Percentiles rank a stretch among this genome's conserved stretches.
Conservation (phyloP, 2,113 vertebrate species). For the Phalacrocorax pelagicus region DNA sequence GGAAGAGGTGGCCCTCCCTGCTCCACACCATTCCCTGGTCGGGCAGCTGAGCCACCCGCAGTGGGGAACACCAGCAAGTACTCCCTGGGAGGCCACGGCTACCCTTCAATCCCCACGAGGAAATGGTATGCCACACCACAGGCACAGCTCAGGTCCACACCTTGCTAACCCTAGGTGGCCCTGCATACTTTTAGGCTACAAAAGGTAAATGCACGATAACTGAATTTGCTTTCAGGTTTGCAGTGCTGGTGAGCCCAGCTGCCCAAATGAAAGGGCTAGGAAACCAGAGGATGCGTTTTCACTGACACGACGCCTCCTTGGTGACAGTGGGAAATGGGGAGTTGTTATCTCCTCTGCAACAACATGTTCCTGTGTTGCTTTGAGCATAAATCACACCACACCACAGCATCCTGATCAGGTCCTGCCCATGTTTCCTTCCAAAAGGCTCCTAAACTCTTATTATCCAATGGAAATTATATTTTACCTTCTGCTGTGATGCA, state of each 20-base stretch:
- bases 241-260: neutral
- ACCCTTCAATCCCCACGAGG: neutral
- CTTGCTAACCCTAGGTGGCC: neutral
- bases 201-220: neutral
- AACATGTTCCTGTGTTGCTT: neutral
- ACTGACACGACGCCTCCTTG: neutral
- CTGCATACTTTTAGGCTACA: neutral
- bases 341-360: neutral
- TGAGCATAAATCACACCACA: neutral
- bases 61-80: rapidly evolving
- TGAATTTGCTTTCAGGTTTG: neutral
- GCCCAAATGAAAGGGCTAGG: neutral
- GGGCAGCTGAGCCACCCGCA: rapidly evolving
- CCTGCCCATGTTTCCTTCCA: neutral
- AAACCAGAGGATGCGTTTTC: neutral
- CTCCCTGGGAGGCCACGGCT: neutral
- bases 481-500: neutral
- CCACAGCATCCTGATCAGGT: neutral
- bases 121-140: neutral
- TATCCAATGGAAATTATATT: neutral
- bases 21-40: neutral
- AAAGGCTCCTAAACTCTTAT: neutral
- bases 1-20: neutral
- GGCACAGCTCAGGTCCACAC: neutral
- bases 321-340: neutral